Conservation (phyloP, 2,113 vertebrate species). For the Eulemur rufifrons region DNA sequence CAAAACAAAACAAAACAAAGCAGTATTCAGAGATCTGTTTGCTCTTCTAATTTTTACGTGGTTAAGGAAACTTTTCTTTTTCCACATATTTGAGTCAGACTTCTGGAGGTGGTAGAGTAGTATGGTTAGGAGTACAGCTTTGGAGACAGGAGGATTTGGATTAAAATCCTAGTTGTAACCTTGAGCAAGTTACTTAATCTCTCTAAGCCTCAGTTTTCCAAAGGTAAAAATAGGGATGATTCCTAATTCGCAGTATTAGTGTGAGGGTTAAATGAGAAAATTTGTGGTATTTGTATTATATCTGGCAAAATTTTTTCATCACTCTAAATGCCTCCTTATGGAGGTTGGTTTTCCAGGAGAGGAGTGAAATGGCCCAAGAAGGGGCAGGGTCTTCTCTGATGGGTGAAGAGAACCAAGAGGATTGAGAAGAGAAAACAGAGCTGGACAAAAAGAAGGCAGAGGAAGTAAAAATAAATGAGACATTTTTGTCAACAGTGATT, state of each 20-base stretch:
- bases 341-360: not conserved
- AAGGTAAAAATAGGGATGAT: constrained; percentile 1
- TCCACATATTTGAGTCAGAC: not conserved
- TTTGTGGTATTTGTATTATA: not conserved
- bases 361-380: not conserved
- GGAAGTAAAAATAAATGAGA: not conserved
- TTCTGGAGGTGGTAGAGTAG: not conserved
- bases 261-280: not conserved
- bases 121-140: not conserved
- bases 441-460: not conserved
- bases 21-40: not conserved
- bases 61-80: not conserved
- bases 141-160: constrained; percentile 22
- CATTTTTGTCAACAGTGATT: not conserved
- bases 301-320: not conserved
- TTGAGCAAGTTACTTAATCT: constrained; percentile 47
- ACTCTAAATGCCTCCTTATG: not conserved
- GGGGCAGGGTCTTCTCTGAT: not conserved
- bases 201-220: constrained; percentile 24
- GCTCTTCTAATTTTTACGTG: not conserved
- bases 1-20: not conserved
- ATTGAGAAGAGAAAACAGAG: constrained; percentile 23
- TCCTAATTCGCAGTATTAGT: not conserved
- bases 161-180: constrained; percentile 34
- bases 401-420: not conserved